Conservation (phyloP, 2,888 invertebrate species). For the Ceriagrion tenellum region DNA sequence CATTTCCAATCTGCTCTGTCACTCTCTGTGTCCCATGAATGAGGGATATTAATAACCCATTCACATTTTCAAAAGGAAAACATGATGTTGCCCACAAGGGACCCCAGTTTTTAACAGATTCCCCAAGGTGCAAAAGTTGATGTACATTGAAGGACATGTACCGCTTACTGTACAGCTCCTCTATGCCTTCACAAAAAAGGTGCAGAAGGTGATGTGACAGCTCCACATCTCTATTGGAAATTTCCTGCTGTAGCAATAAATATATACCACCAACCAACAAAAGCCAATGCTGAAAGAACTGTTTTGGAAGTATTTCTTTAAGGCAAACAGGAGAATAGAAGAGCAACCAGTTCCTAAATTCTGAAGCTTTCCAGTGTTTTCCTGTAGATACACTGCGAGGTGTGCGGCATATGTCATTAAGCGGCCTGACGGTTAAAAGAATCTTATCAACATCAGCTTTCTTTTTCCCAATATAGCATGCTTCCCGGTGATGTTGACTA, state of each 20-base stretch:
- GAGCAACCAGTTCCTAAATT: background rate
- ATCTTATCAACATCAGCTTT: background rate
- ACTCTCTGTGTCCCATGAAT: conserved; percentile 37
- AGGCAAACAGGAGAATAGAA: background rate
- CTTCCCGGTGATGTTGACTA: background rate
- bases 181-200: background rate
- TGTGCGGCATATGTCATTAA: background rate
- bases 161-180: background rate
- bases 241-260: background rate
- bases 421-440: background rate
- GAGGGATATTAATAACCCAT: background rate
- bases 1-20: background rate
- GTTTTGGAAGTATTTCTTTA: background rate
- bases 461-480: background rate
- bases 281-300: background rate
- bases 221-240: background rate
- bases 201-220: background rate
- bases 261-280: background rate
- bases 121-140: background rate
- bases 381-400: background rate
- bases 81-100: conserved; percentile 47
- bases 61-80: conserved; percentile 32
- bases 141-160: conserved; percentile 19
- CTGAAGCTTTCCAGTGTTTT: background rate
- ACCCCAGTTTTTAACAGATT: conserved; percentile 20